phyloP scores from a whole-genome alignment of 2,888 invertebrate species.

The Trachelus stipa region DNA sequence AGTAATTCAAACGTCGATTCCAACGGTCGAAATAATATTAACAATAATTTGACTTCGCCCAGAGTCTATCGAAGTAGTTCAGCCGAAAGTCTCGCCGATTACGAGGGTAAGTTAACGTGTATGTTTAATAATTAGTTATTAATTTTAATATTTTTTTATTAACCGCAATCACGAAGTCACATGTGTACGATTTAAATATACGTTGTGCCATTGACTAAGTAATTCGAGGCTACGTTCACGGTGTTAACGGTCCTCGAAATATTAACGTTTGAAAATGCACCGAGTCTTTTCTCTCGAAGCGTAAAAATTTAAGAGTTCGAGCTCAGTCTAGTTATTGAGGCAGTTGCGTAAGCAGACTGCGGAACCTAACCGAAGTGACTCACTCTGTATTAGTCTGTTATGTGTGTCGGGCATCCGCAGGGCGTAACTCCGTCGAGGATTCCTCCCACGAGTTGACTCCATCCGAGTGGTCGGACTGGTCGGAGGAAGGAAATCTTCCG shows the following conservation, averaged over 20 bases:
- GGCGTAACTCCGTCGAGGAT: slow-evolving; percentile 47
- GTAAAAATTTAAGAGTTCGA: no score
- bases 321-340: not conserved
- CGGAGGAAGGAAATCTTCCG: slow-evolving; percentile 59
- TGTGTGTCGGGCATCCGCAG: slow-evolving; percentile 22
- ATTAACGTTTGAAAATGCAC: no score
- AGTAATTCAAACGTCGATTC: slow-evolving; percentile 43
- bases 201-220: no score
- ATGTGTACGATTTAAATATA: no score
- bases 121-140: no score
- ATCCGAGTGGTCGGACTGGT: slow-evolving; percentile 62
- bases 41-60: slow-evolving; percentile 52
- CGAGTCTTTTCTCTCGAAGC: no score
- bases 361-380: not conserved
- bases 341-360: not conserved
- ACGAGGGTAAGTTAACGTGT: slow-evolving; percentile 65
- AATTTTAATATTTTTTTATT: no score
- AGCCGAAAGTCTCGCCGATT: slow-evolving; percentile 70
- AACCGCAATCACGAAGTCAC: no score
- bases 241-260: no score
- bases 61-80: slow-evolving; percentile 62
- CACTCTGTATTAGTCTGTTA: not conserved
- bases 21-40: slow-evolving; percentile 41
- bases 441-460: slow-evolving; percentile 40
- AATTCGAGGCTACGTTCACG: no score